A percentile compares a stretch with the other conserved stretches of the same genome.
These are phyloP conservation scores for Habropoda laboriosa DNA, from an alignment of 1,140 invertebrate genomes.

Conservation along the genomic window DNA sequence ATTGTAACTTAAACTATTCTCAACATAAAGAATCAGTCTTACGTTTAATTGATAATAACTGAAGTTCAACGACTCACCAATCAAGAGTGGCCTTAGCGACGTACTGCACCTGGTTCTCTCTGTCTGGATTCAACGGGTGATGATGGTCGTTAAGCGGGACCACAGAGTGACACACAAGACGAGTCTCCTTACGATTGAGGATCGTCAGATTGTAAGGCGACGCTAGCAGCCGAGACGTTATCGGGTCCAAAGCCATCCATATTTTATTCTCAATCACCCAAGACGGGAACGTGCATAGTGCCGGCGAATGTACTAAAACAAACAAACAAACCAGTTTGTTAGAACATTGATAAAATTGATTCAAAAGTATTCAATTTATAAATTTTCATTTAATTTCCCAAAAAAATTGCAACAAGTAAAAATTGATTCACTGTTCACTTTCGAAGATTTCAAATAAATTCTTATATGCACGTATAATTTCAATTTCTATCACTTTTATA, in stretches of 20 bases:
- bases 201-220: constrained; percentile 75
- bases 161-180: constrained; percentile 69
- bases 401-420: too few species aligned
- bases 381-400: too few species aligned
- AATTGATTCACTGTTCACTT: too few species aligned
- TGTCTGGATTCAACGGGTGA: constrained; percentile 31
- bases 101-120: constrained; percentile 66
- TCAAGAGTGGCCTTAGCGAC: constrained; percentile 74
- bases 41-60: not conserved
- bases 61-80: constrained; percentile 72
- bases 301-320: constrained; percentile 68
- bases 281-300: constrained; percentile 67
- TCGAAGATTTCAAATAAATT: too few species aligned
- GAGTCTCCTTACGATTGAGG: constrained; percentile 75
- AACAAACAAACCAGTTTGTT: too few species aligned
- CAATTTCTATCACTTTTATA: too few species aligned
- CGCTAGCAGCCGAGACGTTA: constrained; percentile 68
- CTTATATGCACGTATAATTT: too few species aligned
- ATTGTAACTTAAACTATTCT: too few species aligned
- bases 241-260: constrained; percentile 75
- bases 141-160: constrained; percentile 59
- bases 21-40: too few species aligned
- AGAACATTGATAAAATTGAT: too few species aligned
- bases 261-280: constrained; percentile 72
- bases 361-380: too few species aligned